Base-by-base conservation (phyloP, 2,888 invertebrate species). In the Calameuta pallipes region DNA sequence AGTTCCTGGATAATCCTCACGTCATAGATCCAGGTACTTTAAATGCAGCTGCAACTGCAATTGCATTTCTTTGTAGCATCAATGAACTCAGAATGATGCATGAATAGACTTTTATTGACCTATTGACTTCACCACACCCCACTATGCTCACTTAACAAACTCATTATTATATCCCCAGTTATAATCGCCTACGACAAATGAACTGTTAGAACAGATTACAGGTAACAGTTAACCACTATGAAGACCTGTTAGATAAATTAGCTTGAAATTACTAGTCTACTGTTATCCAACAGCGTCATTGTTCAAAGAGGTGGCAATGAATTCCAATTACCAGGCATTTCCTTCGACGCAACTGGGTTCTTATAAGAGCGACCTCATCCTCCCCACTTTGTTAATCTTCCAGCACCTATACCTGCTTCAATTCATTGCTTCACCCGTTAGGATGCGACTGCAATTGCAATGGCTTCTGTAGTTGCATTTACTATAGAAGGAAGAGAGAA, bases 1-100 rank as follows among this genome's bases (percentile, higher is more conserved):
- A 95, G 84, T 97, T 97, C 89, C 91, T 95, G 56, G 94, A 95
- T 81, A 97, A 97, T 91, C 95, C 96, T 0, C 93, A 96, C 78
- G 95, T 95, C 0, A 88, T 91, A 69, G 94, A 95, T 88, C 93
- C 94, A 85, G 93, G 94, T 94, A 90, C 23, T 23, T 56, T 9
- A 23, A 56, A 56, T 56, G 9, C 56, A 56, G 56, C 23, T 9
- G 56, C 2, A 2, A 56, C 3, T 56, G 56, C 23, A 23, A 23
- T 56, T 56, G 2, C 56, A 41, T 4, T 41, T 41, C 15, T 41
- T 6, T 41, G 15, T 41, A 15, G 23, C 41, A 56, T 56, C 23
- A 23, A 56, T 56, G 9, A 56, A 23, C 56, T 15, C 6, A 2
- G 9, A 13, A 15, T 30, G 31, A 73, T 75, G 74, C 75, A 56